Evolutionary conservation across 2,113 vertebrate species (phyloP).

Genomic region (Cyanocitta stelleri): DNA sequence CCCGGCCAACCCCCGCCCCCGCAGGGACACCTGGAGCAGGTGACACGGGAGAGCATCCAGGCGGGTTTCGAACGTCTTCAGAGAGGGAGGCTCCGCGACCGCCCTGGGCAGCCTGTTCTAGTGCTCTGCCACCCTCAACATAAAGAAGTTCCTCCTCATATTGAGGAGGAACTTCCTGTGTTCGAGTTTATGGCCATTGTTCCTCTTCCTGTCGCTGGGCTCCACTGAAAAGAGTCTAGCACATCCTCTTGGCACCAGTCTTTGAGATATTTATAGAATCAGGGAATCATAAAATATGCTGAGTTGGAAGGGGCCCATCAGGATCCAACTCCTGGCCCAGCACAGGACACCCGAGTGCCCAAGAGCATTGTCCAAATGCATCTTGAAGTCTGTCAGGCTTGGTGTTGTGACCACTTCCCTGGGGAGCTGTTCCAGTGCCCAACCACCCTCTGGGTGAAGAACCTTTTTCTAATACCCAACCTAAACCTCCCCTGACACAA

Average conservation of each 20-base stretch:
- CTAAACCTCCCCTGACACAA: not conserved
- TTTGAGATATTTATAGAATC: not conserved
- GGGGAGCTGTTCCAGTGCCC: not conserved
- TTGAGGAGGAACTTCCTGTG: not conserved
- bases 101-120: not conserved
- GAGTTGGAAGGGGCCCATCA: not conserved
- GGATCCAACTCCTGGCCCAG: not conserved
- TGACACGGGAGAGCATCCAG: rapidly evolving
- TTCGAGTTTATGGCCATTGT: not conserved
- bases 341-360: not conserved
- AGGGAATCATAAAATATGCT: not conserved
- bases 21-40: rapidly evolving
- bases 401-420: not conserved
- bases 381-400: not conserved
- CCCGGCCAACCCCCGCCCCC: rapidly evolving
- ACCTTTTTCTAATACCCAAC: not conserved
- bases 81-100: not conserved
- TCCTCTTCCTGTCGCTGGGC: no score
- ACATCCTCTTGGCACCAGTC: not conserved
- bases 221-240: not conserved
- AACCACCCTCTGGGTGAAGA: not conserved
- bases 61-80: no score
- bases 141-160: not conserved
- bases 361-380: not conserved
- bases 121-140: no score